These are phyloP conservation scores for Pampus argenteus DNA, from an alignment of 2,797 vertebrate genomes.

Conservation along the genomic window DNA sequence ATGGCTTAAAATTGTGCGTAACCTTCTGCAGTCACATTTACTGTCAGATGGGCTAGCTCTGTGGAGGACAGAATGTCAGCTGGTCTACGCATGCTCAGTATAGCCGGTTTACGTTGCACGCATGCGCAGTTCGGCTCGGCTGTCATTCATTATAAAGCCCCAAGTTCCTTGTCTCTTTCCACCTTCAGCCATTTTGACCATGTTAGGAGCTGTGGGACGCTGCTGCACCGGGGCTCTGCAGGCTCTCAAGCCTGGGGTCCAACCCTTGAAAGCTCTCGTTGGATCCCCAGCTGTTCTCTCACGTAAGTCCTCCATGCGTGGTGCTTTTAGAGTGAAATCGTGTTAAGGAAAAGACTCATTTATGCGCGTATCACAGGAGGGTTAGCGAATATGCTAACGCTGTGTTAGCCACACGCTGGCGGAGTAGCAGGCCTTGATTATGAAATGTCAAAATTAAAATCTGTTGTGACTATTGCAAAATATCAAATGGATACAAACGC, in stretches of 20 bases:
- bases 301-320: slow-evolving; percentile 73
- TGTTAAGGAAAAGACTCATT: fast-evolving
- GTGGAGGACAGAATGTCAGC: slow-evolving; percentile 69
- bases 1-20: neutral
- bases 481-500: fast-evolving
- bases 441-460: neutral
- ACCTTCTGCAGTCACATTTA: slow-evolving; percentile 7
- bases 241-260: slow-evolving; percentile 84
- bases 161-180: slow-evolving; percentile 76
- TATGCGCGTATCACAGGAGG: slow-evolving; percentile 11
- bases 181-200: slow-evolving; percentile 89
- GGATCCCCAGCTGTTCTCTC: slow-evolving; percentile 85
- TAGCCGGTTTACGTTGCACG: slow-evolving; percentile 30
- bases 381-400: slow-evolving; percentile 34
- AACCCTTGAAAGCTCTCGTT: slow-evolving; percentile 81
- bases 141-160: slow-evolving; percentile 76
- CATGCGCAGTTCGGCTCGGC: slow-evolving; percentile 67
- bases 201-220: slow-evolving; percentile 86
- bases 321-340: neutral
- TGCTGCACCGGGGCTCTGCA: slow-evolving; percentile 85
- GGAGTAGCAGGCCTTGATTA: slow-evolving; percentile 68
- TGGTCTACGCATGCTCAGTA: slow-evolving; percentile 60
- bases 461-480: fast-evolving
- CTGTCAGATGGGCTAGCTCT: neutral
- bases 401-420: slow-evolving; percentile 63